Evolutionary conservation across 2,888 invertebrate species (phyloP).

Genomic region (Oxystoma pomonae): DNA sequence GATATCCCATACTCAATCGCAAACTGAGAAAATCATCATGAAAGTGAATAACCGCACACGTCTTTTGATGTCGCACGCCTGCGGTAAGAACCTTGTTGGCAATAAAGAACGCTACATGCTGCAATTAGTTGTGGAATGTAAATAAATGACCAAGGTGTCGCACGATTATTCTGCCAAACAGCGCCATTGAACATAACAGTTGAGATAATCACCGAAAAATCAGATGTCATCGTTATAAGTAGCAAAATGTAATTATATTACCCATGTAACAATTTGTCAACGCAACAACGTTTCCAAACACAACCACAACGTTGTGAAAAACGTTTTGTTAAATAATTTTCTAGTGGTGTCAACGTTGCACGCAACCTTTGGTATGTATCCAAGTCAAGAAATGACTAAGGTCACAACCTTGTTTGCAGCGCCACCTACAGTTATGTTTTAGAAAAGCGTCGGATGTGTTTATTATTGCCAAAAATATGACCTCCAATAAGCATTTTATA

Average conservation of each 20-base stretch:
- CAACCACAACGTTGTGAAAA: too few relatives aligned
- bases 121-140: constrained; percentile 26
- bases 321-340: too few relatives aligned
- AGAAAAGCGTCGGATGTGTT: too few relatives aligned
- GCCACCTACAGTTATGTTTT: too few relatives aligned
- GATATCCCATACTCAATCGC: not conserved
- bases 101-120: constrained; percentile 22
- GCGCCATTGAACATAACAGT: not conserved
- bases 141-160: constrained; percentile 17
- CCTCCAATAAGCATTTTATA: too few relatives aligned
- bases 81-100: constrained; percentile 18
- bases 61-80: constrained; percentile 20
- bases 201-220: not conserved
- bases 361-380: too few relatives aligned
- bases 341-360: too few relatives aligned
- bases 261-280: not conserved
- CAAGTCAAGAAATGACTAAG: too few relatives aligned
- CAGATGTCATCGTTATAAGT: not conserved
- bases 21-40: not conserved
- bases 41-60: not conserved
- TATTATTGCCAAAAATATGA: too few relatives aligned
- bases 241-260: not conserved
- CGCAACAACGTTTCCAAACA: not conserved
- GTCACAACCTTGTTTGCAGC: too few relatives aligned
- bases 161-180: not conserved